Evolutionary conservation across 35 echinoderm and acorn worm genomes (phyloP), one percentile per base, ranked within the genome.

Genomic region (Hemicentrotus pulcherrimus): DNA sequence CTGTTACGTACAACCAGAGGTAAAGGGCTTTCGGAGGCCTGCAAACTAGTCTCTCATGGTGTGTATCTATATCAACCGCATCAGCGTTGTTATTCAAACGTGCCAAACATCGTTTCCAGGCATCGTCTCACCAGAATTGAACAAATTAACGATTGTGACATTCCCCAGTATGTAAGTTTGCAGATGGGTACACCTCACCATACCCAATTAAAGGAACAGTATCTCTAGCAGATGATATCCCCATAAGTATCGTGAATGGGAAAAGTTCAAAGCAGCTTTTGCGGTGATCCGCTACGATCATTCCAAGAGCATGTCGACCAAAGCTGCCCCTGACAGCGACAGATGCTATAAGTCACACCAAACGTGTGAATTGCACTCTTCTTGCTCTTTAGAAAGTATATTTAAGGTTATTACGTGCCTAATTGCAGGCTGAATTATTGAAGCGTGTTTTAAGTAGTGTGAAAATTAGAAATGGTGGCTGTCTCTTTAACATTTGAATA

Each of bases 71-170:
- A 28, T 28, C 65, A 78, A 78, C 65, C 65, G 65, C 65, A 78
- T 78, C 65, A 78, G 65, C 28, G 65, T 78, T 78, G 65, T 78
- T 78, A 78, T 78, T 78, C 65, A 78, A 78, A 78, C 19, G 65
- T n/a, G 28, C 22, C 65, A 78, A 78, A 78, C 65, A 28, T 78
- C 65, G 28, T 78, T 78, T 28, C 19, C 65, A 78, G 65, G 65
- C 24, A 78, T 18, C 28, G 7, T 78, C 28, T 28, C 22, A 28
- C 65, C 5, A 78, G 22, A 78, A 0, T 78, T 78, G 19, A 3
- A 78, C 65, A 78, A 78, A 78, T n/a, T 78, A 78, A 55, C 65
- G 22, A n/a, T 78, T 78, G 65, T 78, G 65, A 78, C 65, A 78
- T 78, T 78, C 19, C 19, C 65, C 8, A 5, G 22, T 8, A 78